Evolutionary conservation across 2,888 invertebrate species (phyloP).

Genomic region (Tuberolachnus salignus): DNA sequence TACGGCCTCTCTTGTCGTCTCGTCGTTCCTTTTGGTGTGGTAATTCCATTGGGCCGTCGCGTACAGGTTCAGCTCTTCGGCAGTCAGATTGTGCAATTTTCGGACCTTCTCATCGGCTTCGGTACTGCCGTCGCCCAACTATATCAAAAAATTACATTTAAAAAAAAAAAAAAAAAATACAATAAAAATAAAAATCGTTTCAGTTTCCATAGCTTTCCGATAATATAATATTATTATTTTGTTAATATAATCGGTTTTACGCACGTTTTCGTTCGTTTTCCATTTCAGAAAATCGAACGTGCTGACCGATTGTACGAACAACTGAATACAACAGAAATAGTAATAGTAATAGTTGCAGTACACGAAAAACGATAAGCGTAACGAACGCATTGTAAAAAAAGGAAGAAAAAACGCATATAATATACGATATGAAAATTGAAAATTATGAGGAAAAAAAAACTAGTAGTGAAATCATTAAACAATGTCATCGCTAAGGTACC

Average conservation of each 20-base stretch:
- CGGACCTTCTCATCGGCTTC: background rate
- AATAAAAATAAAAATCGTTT: background rate
- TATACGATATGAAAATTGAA: too few relatives aligned
- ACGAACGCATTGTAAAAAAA: conserved; percentile 3
- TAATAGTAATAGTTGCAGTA: background rate
- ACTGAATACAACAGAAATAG: background rate
- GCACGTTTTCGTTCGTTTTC: background rate
- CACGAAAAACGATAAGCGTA: conserved; percentile 1
- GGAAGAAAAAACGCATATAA: background rate
- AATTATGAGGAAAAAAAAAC: background rate
- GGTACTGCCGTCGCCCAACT: background rate
- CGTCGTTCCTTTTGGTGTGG: background rate
- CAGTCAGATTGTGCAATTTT: background rate
- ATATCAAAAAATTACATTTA: too few relatives aligned
- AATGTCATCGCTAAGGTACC: background rate
- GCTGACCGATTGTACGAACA: background rate
- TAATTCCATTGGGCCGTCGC: conserved; percentile 44
- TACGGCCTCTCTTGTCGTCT: conserved; percentile 11
- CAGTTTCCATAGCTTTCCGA: background rate
- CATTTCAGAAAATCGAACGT: background rate
- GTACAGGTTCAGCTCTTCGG: conserved; percentile 18
- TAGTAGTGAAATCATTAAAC: conserved; percentile 3
- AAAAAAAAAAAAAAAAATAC: background rate
- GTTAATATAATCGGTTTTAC: background rate
- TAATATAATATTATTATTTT: background rate